These are phyloP conservation scores for Coregonus suidteri DNA, from an alignment of 2,797 vertebrate species.

Conservation along the genomic window DNA sequence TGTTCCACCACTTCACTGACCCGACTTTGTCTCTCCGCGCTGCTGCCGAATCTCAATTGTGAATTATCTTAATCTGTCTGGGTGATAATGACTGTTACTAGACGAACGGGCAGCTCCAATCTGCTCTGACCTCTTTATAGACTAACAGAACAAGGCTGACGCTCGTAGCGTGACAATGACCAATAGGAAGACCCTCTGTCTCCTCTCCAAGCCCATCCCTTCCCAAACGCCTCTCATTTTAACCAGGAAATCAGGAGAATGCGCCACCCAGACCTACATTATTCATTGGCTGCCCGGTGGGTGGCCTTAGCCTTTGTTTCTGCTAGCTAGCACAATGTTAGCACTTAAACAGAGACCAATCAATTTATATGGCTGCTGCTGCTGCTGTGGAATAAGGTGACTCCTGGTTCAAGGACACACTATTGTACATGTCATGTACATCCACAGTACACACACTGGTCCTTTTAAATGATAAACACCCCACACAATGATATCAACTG, in stretches of 20 bases:
- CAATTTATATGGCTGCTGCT: constrained; percentile 8
- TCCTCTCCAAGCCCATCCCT: constrained; percentile 25
- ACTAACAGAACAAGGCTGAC: background rate
- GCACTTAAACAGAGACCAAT: constrained; percentile 38
- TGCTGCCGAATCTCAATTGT: constrained; percentile 18
- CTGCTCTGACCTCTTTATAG: background rate
- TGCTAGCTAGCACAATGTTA: constrained; percentile 48
- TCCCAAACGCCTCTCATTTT: constrained; percentile 49
- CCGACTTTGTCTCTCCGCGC: background rate
- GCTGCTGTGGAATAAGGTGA: constrained; percentile 13
- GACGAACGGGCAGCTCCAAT: constrained; percentile 8
- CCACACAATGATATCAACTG: background rate
- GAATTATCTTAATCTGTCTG: constrained; percentile 39
- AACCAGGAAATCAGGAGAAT: constrained; percentile 45
- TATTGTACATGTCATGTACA: constrained; percentile 1
- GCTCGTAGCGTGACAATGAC: background rate
- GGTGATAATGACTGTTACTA: constrained; percentile 37
- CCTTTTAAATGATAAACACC: background rate
- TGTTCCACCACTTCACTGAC: constrained; percentile 39
- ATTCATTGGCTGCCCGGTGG: constrained; percentile 59
- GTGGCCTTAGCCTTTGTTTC: constrained; percentile 58
- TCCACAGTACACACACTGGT: too few species aligned
- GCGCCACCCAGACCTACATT: constrained; percentile 62
- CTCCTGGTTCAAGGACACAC: constrained; percentile 34
- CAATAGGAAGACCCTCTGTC: constrained; percentile 46